A percentile compares a stretch with the other conserved stretches of the same genome.
These are phyloP conservation scores for Laupala kohalensis DNA, from an alignment of 1,140 invertebrate species.

Conservation along the genomic window DNA sequence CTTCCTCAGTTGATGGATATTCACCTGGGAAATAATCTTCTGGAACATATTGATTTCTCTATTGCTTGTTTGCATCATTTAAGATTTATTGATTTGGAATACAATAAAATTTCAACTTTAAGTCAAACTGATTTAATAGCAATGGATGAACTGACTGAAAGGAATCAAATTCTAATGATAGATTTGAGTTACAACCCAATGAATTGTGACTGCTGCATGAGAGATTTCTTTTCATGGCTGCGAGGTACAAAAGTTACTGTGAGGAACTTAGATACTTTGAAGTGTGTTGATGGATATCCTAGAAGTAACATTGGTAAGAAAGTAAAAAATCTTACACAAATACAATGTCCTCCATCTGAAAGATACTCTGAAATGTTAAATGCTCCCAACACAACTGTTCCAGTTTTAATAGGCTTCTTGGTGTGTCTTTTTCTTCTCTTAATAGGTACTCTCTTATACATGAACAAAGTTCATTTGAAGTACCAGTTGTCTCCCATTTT, in stretches of 20 bases:
- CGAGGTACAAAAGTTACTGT: slow-evolving; percentile 44
- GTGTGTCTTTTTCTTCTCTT: slow-evolving; percentile 41
- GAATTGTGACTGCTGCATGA: slow-evolving; percentile 46
- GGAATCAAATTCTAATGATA: slow-evolving; percentile 42
- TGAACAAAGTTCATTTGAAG: slow-evolving; percentile 41
- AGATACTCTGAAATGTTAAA: slow-evolving; percentile 24
- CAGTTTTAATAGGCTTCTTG: slow-evolving; percentile 33
- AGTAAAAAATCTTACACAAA: slow-evolving; percentile 29
- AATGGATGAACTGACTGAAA: slow-evolving; percentile 39
- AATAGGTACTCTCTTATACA: slow-evolving; percentile 40
- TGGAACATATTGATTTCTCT: slow-evolving; percentile 47
- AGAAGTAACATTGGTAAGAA: slow-evolving; percentile 18
- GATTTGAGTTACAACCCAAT: slow-evolving; percentile 57
- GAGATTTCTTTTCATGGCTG: slow-evolving; percentile 49
- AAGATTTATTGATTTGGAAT: slow-evolving; percentile 52
- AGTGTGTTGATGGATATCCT: slow-evolving; percentile 20
- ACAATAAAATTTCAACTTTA: slow-evolving; percentile 50
- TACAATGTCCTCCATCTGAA: slow-evolving; percentile 17
- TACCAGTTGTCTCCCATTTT: slow-evolving; percentile 46
- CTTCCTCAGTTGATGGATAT: slow-evolving; percentile 50
- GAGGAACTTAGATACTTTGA: slow-evolving; percentile 37
- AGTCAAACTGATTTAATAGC: slow-evolving; percentile 38
- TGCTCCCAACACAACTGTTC: slow-evolving; percentile 20
- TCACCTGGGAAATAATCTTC: slow-evolving; percentile 43
- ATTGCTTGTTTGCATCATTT: slow-evolving; percentile 50